These are phyloP conservation scores for Heliopora coerulea DNA, from an alignment of 92 coral and sea anemone species.

Conservation along the genomic window DNA sequence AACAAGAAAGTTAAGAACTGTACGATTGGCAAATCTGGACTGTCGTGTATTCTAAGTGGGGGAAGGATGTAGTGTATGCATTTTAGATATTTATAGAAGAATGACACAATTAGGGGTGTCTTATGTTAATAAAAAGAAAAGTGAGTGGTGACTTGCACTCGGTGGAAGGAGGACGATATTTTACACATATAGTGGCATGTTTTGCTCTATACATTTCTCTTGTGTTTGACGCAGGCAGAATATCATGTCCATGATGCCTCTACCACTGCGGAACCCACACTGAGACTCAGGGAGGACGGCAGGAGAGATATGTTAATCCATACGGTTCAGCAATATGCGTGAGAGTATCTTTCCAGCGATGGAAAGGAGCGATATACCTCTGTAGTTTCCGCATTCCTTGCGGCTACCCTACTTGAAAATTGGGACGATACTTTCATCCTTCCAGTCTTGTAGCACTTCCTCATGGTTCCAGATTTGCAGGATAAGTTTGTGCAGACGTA, in stretches of 20 bases:
- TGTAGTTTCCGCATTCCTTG: slow-evolving; percentile 28
- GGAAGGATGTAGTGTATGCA: no score
- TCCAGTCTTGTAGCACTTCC: background rate
- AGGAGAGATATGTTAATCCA: background rate
- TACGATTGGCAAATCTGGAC: no score
- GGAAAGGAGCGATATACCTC: slow-evolving; percentile 7
- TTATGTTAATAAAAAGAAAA: no score
- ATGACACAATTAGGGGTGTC: no score
- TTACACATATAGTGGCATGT: background rate
- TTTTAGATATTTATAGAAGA: no score
- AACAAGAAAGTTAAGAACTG: no score
- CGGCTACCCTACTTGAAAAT: slow-evolving; percentile 40
- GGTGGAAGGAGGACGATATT: no score
- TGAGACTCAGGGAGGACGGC: slow-evolving; percentile 18
- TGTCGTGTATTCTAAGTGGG: no score
- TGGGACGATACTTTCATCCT: slow-evolving; percentile 17
- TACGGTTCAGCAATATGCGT: background rate
- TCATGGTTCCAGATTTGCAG: slow-evolving; percentile 21
- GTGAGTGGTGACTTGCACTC: no score
- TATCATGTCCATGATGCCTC: slow-evolving; percentile 30
- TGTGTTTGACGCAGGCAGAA: slow-evolving; percentile 36
- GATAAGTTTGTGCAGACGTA: slow-evolving; percentile 3
- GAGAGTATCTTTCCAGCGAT: slow-evolving; percentile 12
- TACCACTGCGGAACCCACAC: slow-evolving; percentile 24
- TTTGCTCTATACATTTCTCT: slow-evolving; percentile 15